Percentiles rank a stretch among this genome's conserved stretches.
Evolutionary conservation across 2,113 vertebrate genomes (phyloP).

Genomic region (Eupsittula cactorum): DNA sequence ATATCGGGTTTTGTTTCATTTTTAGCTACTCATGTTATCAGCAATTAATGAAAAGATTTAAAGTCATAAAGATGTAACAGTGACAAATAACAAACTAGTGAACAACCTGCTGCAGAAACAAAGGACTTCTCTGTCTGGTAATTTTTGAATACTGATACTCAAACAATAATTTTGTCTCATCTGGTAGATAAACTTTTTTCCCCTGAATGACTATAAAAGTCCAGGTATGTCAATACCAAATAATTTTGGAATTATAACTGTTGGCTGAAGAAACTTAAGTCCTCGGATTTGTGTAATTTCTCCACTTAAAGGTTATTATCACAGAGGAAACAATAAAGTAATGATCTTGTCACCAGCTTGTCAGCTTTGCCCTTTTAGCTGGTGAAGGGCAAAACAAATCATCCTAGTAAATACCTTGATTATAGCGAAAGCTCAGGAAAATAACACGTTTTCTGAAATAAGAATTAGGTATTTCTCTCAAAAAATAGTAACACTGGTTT

Average conservation of each 20-base stretch:
- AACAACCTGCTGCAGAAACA: background rate
- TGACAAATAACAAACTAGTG: background rate
- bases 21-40: background rate
- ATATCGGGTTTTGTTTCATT: background rate
- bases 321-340: background rate
- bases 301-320: background rate
- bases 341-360: background rate
- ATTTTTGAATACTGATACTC: background rate
- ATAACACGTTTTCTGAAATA: background rate
- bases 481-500: background rate
- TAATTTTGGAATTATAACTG: background rate
- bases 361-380: background rate
- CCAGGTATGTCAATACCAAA: background rate
- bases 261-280: background rate
- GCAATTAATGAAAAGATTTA: background rate
- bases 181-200: background rate
- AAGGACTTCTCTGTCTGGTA: background rate
- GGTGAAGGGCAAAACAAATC: background rate
- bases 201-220: background rate
- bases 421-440: background rate
- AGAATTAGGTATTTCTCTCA: background rate
- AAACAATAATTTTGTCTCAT: background rate
- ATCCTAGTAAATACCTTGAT: background rate
- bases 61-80: background rate
- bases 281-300: slow-evolving; percentile 12